Conservation (phyloP, 2,113 vertebrate genomes). For the Pongo abelii region DNA sequence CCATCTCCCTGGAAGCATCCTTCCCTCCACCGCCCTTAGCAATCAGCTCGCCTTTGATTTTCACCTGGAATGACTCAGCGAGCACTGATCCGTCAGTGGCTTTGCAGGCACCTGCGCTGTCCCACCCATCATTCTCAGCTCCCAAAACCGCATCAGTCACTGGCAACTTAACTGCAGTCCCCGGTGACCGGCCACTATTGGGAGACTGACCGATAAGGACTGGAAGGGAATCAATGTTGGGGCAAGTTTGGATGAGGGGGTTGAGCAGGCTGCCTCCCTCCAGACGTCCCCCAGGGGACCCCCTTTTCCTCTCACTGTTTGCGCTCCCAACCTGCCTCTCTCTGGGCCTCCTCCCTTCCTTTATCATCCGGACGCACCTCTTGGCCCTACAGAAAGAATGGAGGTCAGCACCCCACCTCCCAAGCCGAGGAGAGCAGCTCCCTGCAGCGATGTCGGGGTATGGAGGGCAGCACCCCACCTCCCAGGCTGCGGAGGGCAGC, state of each 20-base stretch:
- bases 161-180: fast-evolving
- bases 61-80: background rate
- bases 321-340: background rate
- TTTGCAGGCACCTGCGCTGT: fast-evolving
- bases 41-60: fast-evolving
- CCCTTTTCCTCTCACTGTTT: too few species aligned
- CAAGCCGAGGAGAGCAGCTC: background rate
- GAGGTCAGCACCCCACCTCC: background rate
- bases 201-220: background rate
- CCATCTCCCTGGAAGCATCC: fast-evolving
- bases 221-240: background rate
- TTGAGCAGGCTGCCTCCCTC: background rate
- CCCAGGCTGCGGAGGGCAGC: too few species aligned
- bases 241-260: background rate
- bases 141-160: background rate
- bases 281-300: too few species aligned
- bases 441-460: background rate
- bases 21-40: fast-evolving
- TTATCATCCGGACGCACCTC: fast-evolving
- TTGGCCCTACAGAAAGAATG: background rate
- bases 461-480: too few species aligned
- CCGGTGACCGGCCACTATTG: fast-evolving
- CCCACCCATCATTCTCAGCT: background rate
- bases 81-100: fast-evolving
- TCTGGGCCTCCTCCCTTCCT: background rate